Evolutionary conservation across 2,797 vertebrate genomes (phyloP), one percentile per base, ranked within the genome.

Genomic region (Ptychobarbus kaznakovi): DNA sequence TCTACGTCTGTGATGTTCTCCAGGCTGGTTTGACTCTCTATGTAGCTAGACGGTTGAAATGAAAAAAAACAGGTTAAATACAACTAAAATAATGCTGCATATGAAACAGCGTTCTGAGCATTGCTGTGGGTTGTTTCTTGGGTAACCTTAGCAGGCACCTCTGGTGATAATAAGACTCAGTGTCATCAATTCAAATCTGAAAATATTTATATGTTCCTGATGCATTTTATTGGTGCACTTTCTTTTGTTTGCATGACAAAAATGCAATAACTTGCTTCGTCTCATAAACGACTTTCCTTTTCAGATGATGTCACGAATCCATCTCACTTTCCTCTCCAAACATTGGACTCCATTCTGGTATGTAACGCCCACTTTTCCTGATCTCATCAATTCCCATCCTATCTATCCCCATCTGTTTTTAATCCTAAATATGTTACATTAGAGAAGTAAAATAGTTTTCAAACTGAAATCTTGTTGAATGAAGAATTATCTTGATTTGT

Each of bases 21-120:
- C 93, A 96, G 92, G 89, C 87, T 86, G 1, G 79, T 80, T 90
- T 96, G 95, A 90, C 94, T 94, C 90, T 95, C 95, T 56, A 96
- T 95, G 92, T 95, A 95, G 75, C 95, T 96, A 86, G n/a, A 81
- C 5, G 72, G 76, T 9, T 9, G 58, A 69, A 74, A 18, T 87
- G 11, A 87, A 38, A 80, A 38, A 80, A 38, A 53, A 61, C 38
- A 22, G 32, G 12, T 22, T 79, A 42, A 68, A 18, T 65, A 46
- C 44, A 80, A 40, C 38, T 63, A 40, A 66, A 80, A 53, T n/a
- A 63, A 63, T 13, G 58, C 12, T 28, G 25, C 12, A 13, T 63
- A 63, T 25, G n/a, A 28, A 13, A 13, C 58, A 28, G 58, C 2
- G 32, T 25, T 7, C 15, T 63, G 56, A n/a, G 15, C 49, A 12